Conservation (phyloP, 2,888 invertebrate species). For the Drosophila stalkeri region DNA sequence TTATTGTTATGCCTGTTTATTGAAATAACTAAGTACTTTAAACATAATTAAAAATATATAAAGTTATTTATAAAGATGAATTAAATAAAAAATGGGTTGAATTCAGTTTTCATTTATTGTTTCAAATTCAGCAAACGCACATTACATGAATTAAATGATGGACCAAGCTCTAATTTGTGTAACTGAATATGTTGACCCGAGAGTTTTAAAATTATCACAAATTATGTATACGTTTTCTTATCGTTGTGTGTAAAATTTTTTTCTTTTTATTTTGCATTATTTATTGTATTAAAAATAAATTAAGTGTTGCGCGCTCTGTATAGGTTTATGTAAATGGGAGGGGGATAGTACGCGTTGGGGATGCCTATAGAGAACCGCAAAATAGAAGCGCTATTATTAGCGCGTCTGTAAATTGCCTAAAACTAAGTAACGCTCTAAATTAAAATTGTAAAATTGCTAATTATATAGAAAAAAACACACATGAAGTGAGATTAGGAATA, state of each 20-base stretch:
- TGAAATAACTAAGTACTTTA: constrained; percentile 25
- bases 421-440: constrained; percentile 77
- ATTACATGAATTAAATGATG: constrained; percentile 47
- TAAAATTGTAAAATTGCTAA: constrained; percentile 61
- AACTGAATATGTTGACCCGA: constrained; percentile 33
- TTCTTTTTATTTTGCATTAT: constrained; percentile 59
- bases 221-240: constrained; percentile 65
- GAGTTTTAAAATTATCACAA: constrained; percentile 75
- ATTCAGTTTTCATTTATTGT: constrained; percentile 56
- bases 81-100: constrained; percentile 15
- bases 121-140: constrained; percentile 47
- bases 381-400: constrained; percentile 31
- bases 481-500: constrained; percentile 64
- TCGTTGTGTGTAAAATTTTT: constrained; percentile 51
- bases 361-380: constrained; percentile 60
- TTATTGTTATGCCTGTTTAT: constrained; percentile 48
- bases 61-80: constrained; percentile 15
- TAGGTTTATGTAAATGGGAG: constrained; percentile 9
- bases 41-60: constrained; percentile 25
- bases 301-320: constrained; percentile 43
- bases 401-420: constrained; percentile 57
- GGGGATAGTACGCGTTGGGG: constrained; percentile 7
- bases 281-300: constrained; percentile 63
- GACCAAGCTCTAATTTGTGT: constrained; percentile 30
- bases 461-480: constrained; percentile 51